Conservation (phyloP, 2,888 invertebrate genomes). For the Dynastes hyllus region DNA sequence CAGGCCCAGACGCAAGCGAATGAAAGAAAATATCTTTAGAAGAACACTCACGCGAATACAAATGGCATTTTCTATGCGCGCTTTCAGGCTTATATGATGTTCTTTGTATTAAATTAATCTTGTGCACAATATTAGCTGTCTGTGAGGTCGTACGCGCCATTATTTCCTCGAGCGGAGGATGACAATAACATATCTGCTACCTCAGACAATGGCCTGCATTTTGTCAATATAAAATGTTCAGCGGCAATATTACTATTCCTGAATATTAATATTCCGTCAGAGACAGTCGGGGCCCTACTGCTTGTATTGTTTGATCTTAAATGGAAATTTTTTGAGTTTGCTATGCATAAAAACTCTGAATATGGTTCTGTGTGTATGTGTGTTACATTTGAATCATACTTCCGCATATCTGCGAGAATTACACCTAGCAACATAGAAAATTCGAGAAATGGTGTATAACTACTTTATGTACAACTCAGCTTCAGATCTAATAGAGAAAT, state of each 20-base stretch:
- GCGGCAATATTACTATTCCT: conserved; percentile 50
- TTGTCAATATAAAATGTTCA: conserved; percentile 66
- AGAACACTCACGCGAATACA: conserved; percentile 55
- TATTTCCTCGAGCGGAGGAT: conserved; percentile 61
- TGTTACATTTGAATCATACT: too few relatives aligned
- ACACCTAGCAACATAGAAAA: too few relatives aligned
- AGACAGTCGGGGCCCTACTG: conserved; percentile 12
- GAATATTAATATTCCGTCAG: conserved; percentile 49
- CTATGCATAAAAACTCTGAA: not conserved
- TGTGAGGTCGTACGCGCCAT: conserved; percentile 61
- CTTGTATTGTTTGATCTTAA: conserved; percentile 35
- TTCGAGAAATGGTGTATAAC: too few relatives aligned
- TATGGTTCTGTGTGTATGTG: not conserved
- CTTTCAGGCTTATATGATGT: conserved; percentile 58
- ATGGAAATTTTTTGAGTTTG: conserved; percentile 23
- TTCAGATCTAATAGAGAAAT: too few relatives aligned
- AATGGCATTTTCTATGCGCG: conserved; percentile 56
- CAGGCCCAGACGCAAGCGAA: conserved; percentile 48
- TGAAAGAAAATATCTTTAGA: conserved; percentile 55
- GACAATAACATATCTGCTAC: conserved; percentile 66
- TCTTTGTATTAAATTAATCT: conserved; percentile 64
- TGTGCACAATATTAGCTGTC: conserved; percentile 64
- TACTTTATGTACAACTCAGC: too few relatives aligned
- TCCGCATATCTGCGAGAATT: too few relatives aligned
- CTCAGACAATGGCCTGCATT: conserved; percentile 66